Evolutionary conservation across 2,113 vertebrate genomes (phyloP).

Genomic region (Petaurus breviceps): DNA sequence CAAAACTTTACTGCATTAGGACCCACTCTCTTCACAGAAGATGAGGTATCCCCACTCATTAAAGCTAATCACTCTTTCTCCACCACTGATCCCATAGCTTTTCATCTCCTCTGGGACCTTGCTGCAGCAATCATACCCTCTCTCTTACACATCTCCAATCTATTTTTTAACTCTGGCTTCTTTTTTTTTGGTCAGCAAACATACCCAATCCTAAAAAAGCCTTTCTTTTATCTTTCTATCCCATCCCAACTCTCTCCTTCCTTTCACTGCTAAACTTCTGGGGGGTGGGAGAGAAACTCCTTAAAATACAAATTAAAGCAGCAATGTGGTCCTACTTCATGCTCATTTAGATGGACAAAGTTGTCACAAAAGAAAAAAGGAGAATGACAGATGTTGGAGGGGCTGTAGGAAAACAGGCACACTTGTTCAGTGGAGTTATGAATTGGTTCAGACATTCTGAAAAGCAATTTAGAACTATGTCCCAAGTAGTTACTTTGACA

Average conservation of each 20-base stretch:
- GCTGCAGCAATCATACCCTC: neutral
- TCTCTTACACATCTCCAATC: neutral
- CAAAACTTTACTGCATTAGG: neutral
- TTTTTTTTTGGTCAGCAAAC: neutral
- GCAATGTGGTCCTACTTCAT: neutral
- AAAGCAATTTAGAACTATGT: neutral
- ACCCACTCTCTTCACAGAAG: neutral
- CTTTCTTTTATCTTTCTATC: neutral
- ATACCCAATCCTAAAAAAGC: neutral
- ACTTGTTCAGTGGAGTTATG: neutral
- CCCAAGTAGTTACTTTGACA: neutral
- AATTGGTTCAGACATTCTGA: neutral
- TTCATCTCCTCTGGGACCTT: neutral
- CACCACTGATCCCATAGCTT: neutral
- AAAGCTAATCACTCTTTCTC: neutral
- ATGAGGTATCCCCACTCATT: neutral
- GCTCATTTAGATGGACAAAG: neutral
- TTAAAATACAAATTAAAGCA: neutral
- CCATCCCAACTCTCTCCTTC: neutral
- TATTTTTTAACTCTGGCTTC: neutral
- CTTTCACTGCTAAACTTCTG: neutral
- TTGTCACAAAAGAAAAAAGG: neutral
- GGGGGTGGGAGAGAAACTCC: neutral
- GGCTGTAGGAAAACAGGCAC: neutral
- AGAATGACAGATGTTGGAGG: neutral